Percentiles rank a stretch among this genome's conserved stretches.
Evolutionary conservation across 2,888 invertebrate species (phyloP).

Genomic region (Parnassius smintheus): DNA sequence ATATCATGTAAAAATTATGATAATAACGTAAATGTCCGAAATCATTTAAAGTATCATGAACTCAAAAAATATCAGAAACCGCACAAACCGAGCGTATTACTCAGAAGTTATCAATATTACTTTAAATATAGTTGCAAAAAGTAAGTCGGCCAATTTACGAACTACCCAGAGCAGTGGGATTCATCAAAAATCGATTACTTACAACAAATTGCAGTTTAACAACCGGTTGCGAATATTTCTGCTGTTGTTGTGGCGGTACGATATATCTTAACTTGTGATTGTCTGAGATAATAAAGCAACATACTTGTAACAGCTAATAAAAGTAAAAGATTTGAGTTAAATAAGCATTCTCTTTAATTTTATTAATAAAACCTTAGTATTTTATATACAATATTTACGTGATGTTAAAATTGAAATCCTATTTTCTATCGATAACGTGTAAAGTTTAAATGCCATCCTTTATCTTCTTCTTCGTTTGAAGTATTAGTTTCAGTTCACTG

Average conservation of each 20-base stretch:
- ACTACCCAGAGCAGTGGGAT: conserved; percentile 39
- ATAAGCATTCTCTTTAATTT: too few relatives aligned
- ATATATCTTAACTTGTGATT: conserved; percentile 25
- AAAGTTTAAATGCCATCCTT: too few relatives aligned
- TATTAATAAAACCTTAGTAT: too few relatives aligned
- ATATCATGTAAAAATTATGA: background rate
- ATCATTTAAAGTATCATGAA: conserved; percentile 9
- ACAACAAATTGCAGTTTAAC: conserved; percentile 67
- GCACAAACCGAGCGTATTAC: conserved; percentile 29
- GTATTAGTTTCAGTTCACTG: too few relatives aligned
- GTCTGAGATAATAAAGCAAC: conserved; percentile 8
- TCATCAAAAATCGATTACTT: conserved; percentile 76
- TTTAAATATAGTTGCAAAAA: conserved; percentile 39
- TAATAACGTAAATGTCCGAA: background rate
- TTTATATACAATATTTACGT: too few relatives aligned
- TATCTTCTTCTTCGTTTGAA: too few relatives aligned
- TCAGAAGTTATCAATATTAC: conserved; percentile 42
- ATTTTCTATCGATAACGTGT: too few relatives aligned
- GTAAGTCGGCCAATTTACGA: conserved; percentile 38
- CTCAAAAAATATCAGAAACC: background rate
- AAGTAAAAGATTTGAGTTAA: too few relatives aligned
- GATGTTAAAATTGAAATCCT: too few relatives aligned
- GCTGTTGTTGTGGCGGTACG: conserved; percentile 28
- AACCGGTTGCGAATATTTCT: conserved; percentile 41
- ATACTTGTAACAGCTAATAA: too few relatives aligned